phyloP scores from a whole-genome alignment of 2,113 vertebrate species.

The Azemiops feae region DNA sequence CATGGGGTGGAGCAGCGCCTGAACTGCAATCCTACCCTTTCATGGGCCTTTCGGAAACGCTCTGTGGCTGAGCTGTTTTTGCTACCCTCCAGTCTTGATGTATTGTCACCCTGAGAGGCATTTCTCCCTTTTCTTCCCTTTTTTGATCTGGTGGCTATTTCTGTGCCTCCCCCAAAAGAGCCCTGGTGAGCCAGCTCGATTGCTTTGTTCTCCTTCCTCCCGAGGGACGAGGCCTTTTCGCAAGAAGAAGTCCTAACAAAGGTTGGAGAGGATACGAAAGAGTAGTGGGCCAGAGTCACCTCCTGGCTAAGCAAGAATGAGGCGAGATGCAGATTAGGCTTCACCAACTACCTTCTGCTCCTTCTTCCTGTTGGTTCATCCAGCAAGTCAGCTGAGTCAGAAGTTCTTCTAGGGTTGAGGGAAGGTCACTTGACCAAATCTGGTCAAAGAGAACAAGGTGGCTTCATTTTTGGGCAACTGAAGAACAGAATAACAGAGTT shows the following conservation, averaged over 20 bases:
- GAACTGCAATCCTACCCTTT: slow-evolving; percentile 63
- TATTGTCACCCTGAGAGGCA: slow-evolving; percentile 46
- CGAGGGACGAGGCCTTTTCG: background rate
- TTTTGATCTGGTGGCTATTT: slow-evolving; percentile 45
- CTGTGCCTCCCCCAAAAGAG: slow-evolving; percentile 31
- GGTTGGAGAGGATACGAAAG: background rate
- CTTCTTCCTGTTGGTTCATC: background rate
- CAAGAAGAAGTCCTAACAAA: fast-evolving
- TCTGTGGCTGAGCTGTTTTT: slow-evolving; percentile 57
- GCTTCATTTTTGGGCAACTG: background rate
- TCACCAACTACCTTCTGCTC: background rate
- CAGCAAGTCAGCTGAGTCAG: background rate
- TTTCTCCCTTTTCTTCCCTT: slow-evolving; percentile 1
- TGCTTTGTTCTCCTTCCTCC: slow-evolving; percentile 41
- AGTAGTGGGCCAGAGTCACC: background rate
- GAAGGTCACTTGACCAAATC: background rate
- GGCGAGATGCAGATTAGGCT: background rate
- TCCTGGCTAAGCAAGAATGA: too few relatives aligned
- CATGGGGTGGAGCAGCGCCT: slow-evolving; percentile 65
- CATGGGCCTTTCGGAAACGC: slow-evolving; percentile 62
- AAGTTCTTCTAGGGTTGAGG: background rate
- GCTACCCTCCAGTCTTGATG: slow-evolving; percentile 51
- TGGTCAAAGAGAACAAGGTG: background rate
- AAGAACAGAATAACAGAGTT: background rate
- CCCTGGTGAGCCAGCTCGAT: background rate